phyloP scores from a whole-genome alignment of 2,888 invertebrate species.

The Nomada fabriciana region DNA sequence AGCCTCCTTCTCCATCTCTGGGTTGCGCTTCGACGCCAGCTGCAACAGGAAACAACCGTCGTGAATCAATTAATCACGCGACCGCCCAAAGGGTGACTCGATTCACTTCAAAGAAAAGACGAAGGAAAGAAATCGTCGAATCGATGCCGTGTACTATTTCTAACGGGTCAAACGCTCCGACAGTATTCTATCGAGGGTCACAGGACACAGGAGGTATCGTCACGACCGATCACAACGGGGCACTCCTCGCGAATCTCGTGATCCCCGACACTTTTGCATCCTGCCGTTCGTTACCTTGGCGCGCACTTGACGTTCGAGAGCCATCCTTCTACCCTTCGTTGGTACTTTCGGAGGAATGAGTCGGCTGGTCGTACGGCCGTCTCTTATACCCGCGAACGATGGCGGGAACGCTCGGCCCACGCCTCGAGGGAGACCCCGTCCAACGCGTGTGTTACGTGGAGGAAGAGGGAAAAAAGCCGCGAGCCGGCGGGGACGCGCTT shows the following conservation, averaged over 20 bases:
- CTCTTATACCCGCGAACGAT: conserved; percentile 78
- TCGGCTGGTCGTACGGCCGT: conserved; percentile 72
- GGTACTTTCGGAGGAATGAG: conserved; percentile 76
- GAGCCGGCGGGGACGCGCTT: conserved; percentile 58
- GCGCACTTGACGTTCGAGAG: conserved; percentile 96
- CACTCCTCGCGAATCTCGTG: too few relatives aligned
- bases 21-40: conserved; percentile 94
- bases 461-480: too few relatives aligned
- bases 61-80: not conserved
- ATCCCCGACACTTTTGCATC: not conserved
- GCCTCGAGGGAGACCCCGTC: conserved; percentile 69
- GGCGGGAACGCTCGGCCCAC: conserved; percentile 76
- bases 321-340: conserved; percentile 87
- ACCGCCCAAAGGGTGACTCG: too few relatives aligned
- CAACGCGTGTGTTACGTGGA: conserved; percentile 51
- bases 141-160: too few relatives aligned
- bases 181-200: too few relatives aligned
- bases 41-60: conserved; percentile 79
- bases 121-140: too few relatives aligned
- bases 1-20: conserved; percentile 93
- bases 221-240: too few relatives aligned
- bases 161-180: too few relatives aligned
- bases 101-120: too few relatives aligned
- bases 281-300: conserved; percentile 88
- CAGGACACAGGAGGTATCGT: not conserved